Percentiles rank a stretch among this genome's conserved stretches.
These are phyloP conservation scores for Tipula vernalis DNA, from an alignment of 2,888 invertebrate genomes.

Conservation along the genomic window DNA sequence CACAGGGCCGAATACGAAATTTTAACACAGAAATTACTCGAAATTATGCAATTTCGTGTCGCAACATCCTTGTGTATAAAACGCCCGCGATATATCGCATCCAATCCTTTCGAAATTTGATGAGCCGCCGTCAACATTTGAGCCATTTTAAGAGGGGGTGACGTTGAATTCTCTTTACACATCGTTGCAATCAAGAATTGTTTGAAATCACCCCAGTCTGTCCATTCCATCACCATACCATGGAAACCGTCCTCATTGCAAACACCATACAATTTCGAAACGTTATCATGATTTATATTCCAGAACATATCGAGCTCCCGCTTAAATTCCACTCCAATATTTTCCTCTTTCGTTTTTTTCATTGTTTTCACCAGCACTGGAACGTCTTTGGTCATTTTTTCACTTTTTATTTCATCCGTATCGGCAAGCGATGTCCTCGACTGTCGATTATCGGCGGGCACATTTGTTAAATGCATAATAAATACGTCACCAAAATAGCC, in stretches of 20 bases:
- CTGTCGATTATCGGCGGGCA: conserved; percentile 29
- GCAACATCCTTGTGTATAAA: conserved; percentile 86
- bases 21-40: conserved; percentile 66
- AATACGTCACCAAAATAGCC: conserved; percentile 90
- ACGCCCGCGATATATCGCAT: conserved; percentile 59
- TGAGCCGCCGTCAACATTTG: conserved; percentile 55
- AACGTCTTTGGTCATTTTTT: conserved; percentile 30
- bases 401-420: conserved; percentile 34
- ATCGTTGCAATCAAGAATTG: conserved; percentile 61
- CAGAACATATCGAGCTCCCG: conserved; percentile 78
- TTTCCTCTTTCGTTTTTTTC: conserved; percentile 59
- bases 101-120: conserved; percentile 73
- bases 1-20: conserved; percentile 68
- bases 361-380: conserved; percentile 63
- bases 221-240: conserved; percentile 79
- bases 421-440: conserved; percentile 35
- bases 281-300: conserved; percentile 69
- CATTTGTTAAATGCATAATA: conserved; percentile 49
- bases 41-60: conserved; percentile 80
- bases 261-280: conserved; percentile 65
- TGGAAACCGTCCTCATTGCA: conserved; percentile 78
- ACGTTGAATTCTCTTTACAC: conserved; percentile 19
- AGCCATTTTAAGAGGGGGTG: conserved; percentile 49
- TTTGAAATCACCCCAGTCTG: conserved; percentile 92
- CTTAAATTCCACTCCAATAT: conserved; percentile 67